phyloP scores from a whole-genome alignment of 2,797 vertebrate species.

The Buceros bicornis region DNA sequence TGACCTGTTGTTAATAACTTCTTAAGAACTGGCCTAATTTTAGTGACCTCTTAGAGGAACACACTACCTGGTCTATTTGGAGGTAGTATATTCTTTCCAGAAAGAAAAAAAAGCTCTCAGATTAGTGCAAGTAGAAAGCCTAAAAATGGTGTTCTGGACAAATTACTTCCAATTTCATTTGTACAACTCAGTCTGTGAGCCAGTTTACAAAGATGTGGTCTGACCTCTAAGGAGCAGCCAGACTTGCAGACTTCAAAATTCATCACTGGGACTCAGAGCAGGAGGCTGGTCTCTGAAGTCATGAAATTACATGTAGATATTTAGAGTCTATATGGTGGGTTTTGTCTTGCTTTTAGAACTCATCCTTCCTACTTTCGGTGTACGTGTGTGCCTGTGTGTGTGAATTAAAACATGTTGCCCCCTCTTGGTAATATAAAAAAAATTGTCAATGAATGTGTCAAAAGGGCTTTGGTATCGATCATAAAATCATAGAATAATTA shows the following conservation, averaged over 20 bases:
- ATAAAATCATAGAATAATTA: not conserved
- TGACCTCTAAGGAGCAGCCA: not conserved
- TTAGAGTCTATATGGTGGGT: not conserved
- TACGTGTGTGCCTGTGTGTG: rapidly evolving
- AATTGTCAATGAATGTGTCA: not conserved
- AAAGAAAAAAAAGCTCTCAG: not conserved
- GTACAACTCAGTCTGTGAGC: not conserved
- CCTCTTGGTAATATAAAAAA: not conserved
- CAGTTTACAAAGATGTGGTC: rapidly evolving
- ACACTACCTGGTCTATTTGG: not conserved
- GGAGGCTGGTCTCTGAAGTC: not conserved
- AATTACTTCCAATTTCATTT: not conserved
- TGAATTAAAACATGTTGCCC: not conserved
- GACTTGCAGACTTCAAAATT: not conserved
- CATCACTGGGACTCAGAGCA: not conserved
- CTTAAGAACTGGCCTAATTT: not conserved
- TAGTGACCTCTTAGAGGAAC: not conserved
- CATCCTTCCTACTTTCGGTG: not conserved
- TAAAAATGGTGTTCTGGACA: not conserved
- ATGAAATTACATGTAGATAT: not conserved
- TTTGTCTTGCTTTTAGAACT: not conserved
- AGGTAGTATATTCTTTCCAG: not conserved
- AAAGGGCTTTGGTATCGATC: not conserved
- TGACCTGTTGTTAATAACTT: not conserved
- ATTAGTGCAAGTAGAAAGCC: not conserved